These are phyloP conservation scores for Anhinga anhinga DNA, from an alignment of 2,113 vertebrate species.

Conservation along the genomic window DNA sequence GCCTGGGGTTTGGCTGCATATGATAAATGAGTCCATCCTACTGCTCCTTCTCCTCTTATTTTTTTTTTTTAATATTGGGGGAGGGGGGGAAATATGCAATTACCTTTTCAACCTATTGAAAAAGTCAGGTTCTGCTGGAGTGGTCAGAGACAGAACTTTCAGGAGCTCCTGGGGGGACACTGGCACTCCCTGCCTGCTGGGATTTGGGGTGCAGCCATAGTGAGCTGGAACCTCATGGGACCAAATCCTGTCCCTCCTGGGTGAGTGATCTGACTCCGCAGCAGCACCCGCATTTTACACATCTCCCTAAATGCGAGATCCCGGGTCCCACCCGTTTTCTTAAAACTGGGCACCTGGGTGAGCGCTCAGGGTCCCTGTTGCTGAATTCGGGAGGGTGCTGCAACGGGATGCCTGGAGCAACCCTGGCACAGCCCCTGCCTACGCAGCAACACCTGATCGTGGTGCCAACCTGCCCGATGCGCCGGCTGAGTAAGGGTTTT, in stretches of 20 bases:
- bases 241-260: background rate
- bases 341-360: background rate
- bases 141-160: background rate
- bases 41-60: background rate
- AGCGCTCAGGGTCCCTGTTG: background rate
- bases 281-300: fast-evolving
- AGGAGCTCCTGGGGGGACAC: fast-evolving
- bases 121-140: background rate
- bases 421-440: background rate
- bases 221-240: background rate
- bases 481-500: background rate
- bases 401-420: fast-evolving
- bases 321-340: background rate
- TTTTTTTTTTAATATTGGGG: background rate
- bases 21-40: slow-evolving; percentile 13
- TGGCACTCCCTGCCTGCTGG: background rate
- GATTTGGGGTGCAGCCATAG: background rate
- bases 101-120: background rate
- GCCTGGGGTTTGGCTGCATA: background rate
- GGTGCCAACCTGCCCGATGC: background rate
- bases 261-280: background rate
- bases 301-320: background rate
- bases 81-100: background rate
- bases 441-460: fast-evolving
- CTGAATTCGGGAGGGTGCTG: background rate